These are phyloP conservation scores for Neostethus bicornis DNA, from an alignment of 2,797 vertebrate genomes.

Conservation along the genomic window DNA sequence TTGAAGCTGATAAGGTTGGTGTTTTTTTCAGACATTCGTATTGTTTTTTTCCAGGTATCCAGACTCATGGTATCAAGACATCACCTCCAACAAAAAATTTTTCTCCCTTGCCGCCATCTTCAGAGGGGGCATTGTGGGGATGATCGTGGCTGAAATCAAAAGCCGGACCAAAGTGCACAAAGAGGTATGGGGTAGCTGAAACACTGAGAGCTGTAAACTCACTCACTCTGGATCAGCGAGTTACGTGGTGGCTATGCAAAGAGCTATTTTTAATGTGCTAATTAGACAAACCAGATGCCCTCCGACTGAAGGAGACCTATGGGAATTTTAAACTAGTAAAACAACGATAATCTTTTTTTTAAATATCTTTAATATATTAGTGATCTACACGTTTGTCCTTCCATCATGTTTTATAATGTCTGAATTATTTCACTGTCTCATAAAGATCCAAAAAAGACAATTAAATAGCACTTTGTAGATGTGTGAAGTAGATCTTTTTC, in stretches of 20 bases:
- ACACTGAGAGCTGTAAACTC: neutral
- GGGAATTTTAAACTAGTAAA: neutral
- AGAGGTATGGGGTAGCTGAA: constrained; percentile 81
- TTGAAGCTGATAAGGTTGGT: neutral
- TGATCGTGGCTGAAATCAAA: constrained; percentile 99
- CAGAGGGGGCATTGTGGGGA: constrained; percentile 94
- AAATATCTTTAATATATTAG: no score
- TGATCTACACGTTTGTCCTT: no score
- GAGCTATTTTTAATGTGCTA: constrained; percentile 61
- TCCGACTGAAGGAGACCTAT: constrained; percentile 26
- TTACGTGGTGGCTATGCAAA: constrained; percentile 28
- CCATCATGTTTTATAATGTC: neutral
- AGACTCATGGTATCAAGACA: constrained; percentile 99
- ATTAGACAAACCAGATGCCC: constrained; percentile 39
- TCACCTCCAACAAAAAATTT: constrained; percentile 99
- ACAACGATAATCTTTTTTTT: no score
- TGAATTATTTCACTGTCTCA: neutral
- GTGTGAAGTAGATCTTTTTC: neutral
- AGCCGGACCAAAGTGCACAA: constrained; percentile 98
- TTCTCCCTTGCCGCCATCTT: constrained; percentile 97
- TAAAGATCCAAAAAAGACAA: no score
- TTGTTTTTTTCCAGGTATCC: constrained; percentile 85
- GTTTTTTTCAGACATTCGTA: rapidly evolving
- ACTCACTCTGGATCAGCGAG: neutral
- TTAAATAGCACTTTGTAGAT: no score